Base-by-base conservation (phyloP, 2,113 vertebrate genomes). In the Alosa alosa region DNA sequence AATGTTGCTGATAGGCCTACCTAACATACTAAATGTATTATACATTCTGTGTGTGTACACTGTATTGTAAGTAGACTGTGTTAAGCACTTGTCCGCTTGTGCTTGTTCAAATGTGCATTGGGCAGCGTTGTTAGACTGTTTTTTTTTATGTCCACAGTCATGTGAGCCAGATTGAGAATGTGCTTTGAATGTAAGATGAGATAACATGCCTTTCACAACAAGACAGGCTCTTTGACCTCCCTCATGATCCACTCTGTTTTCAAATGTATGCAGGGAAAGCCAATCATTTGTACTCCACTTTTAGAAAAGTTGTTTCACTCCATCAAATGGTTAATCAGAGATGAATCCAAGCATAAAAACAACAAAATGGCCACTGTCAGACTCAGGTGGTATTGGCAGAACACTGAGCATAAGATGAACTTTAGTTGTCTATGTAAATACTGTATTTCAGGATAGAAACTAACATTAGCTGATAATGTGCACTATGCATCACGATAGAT, bases 231-330 rank as follows among this genome's bases (percentile, higher is more conserved):
- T 52, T 88, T 47, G 52, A 55, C 57, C 36, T 81, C 83, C 45
- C 46, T 83, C 83, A 85, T 90, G 88, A 90, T 85, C 87, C 87
- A 83, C 85, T 60, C 55, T 60, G 15, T 52, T 84, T 89, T 91
- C 81, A 90, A 90, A 90, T 92, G 47, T 92, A 87, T 91, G 92
- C 92, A 93, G 93, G 90, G 91, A 95, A 91, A 89, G 7, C 86
- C 88, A 81, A 82, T 84, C 64, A 64, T 25, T 36, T 45, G 57
- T 78, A 81, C 44, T 81, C 36, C 36, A 47, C 64, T 82, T 44
- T 50, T 36, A 13, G 64, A 1, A 85, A 85, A 85, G 84, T 85
- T 25, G 81, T 83, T 64, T 85, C 36, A 36, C 44, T 31, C 20
- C 81, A 68, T 25, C 4, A 9, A 45, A 82, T 60, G 46, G 60